Conservation (phyloP, 1,140 invertebrate genomes). For the Nasonia giraulti region DNA sequence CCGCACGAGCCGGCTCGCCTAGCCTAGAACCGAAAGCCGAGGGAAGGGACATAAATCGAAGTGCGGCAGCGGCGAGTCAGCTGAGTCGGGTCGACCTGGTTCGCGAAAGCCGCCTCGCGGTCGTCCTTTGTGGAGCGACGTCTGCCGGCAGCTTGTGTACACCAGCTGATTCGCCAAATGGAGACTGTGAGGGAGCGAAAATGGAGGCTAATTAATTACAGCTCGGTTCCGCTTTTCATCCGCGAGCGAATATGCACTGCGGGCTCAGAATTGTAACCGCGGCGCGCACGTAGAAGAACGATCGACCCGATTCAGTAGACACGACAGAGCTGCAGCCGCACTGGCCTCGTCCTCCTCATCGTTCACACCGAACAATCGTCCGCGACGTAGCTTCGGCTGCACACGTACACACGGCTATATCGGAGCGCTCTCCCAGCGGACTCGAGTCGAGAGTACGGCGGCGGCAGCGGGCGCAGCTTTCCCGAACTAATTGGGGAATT, state of each 20-base stretch:
- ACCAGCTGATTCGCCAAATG: not conserved
- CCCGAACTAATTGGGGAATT: slow-evolving; percentile 51
- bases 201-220: not conserved
- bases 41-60: not conserved
- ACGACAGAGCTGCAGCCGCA: not conserved
- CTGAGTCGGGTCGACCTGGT: not conserved
- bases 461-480: slow-evolving; percentile 37
- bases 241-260: no score
- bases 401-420: not conserved
- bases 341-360: not conserved
- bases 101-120: not conserved
- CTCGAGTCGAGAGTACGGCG: not conserved
- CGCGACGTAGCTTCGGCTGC: not conserved
- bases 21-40: not conserved
- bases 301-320: not conserved
- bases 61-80: not conserved
- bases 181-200: not conserved
- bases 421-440: not conserved
- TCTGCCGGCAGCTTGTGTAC: no score
- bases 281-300: not conserved
- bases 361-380: slow-evolving; percentile 34
- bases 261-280: no score
- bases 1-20: not conserved
- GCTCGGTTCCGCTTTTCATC: not conserved
- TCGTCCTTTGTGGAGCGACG: not conserved